Evolutionary conservation across 2,113 vertebrate genomes (phyloP).

Genomic region (Ahaetulla prasina): DNA sequence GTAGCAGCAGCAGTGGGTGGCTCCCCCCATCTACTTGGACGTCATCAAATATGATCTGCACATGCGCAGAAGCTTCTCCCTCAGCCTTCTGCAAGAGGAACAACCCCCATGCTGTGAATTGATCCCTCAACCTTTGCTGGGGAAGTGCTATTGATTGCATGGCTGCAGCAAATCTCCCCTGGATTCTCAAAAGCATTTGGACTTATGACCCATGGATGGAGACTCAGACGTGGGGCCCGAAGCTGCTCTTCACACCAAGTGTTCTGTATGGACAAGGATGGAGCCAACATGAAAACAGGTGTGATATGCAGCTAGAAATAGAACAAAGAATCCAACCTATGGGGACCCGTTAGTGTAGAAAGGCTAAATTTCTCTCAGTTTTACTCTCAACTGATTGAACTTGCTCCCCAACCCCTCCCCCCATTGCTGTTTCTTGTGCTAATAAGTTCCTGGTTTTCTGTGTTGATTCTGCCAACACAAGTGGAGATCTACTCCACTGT

Average conservation of each 20-base stretch:
- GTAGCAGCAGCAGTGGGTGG: too few species aligned
- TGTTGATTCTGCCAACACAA: neutral
- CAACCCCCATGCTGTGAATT: neutral
- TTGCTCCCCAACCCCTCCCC: neutral
- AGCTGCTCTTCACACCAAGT: neutral
- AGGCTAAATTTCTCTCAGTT: neutral
- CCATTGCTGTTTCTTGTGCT: neutral
- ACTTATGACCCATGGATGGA: neutral
- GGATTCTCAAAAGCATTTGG: neutral
- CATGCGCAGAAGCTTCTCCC: neutral
- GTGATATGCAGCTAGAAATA: too few species aligned
- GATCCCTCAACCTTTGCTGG: constrained; percentile 1
- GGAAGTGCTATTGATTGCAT: neutral
- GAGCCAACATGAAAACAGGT: neutral
- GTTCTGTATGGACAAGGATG: too few species aligned
- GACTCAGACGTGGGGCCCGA: neutral
- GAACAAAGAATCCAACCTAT: neutral
- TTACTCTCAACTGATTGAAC: neutral
- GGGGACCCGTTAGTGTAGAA: neutral
- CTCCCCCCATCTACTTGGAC: too few species aligned
- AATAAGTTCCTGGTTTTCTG: neutral
- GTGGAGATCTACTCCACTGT: neutral
- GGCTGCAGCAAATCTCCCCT: neutral
- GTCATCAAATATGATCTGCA: too few species aligned
- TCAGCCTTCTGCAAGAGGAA: neutral